Evolutionary conservation across 2,797 vertebrate species (phyloP).

Genomic region (Antrozous pallidus): DNA sequence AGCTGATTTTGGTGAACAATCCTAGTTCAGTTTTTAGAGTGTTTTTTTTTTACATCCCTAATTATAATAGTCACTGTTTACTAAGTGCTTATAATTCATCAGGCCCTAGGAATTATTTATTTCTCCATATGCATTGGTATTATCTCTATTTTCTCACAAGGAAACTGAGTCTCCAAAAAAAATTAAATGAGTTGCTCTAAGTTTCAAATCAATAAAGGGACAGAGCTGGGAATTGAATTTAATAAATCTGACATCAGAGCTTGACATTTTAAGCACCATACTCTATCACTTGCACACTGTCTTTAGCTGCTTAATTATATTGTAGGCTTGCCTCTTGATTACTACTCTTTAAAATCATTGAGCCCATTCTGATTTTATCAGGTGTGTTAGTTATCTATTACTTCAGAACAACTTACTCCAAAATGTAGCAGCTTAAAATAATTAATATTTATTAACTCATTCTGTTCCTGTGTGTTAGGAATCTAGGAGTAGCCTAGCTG

Average conservation of each 20-base stretch:
- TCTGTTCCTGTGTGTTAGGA: background rate
- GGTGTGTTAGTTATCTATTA: background rate
- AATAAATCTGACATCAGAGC: background rate
- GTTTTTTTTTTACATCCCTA: slow-evolving; percentile 27
- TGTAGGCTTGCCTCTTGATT: background rate
- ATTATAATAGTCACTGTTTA: background rate
- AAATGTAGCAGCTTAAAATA: background rate
- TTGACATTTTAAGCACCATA: background rate
- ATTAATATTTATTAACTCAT: background rate
- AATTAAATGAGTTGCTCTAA: background rate
- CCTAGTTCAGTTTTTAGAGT: slow-evolving; percentile 26
- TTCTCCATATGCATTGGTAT: background rate
- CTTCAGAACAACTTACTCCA: background rate
- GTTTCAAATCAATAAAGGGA: background rate
- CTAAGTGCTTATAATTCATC: background rate
- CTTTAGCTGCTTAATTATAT: background rate
- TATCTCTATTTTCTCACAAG: background rate
- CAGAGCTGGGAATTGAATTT: background rate
- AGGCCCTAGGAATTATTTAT: background rate
- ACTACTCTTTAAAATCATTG: background rate
- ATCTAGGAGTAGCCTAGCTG: background rate
- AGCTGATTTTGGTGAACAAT: slow-evolving; percentile 52
- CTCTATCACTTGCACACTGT: background rate
- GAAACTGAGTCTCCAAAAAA: background rate
- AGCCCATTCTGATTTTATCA: slow-evolving; percentile 23